Evolutionary conservation across 1,140 invertebrate genomes (phyloP), one percentile per base, ranked within the genome.

Genomic region (Protaetia brevitarsis): DNA sequence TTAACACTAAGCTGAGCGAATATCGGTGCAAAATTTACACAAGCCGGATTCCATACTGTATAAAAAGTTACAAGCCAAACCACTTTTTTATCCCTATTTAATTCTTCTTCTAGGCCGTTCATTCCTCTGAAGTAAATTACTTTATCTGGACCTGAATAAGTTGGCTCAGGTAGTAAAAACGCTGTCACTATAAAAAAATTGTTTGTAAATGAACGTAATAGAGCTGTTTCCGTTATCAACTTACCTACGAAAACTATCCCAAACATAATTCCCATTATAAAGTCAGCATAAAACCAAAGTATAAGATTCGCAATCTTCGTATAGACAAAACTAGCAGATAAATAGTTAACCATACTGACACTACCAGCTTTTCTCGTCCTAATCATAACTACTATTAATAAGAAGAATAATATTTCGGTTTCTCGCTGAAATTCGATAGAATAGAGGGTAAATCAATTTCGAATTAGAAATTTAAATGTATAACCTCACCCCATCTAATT

Each of bases 1-100:
- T 92, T 88, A 2, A 87, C 86, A 2, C 94, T 96, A 1, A 97
- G 78, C 76, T 95, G 87, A 0, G 94, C 85, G 79, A 96, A 99
- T 21, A 94, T 84, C 0, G 95, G 91, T 0, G 96, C 94, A 79
- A 99, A 94, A 75, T 90, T 94, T 0, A 95, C 92, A 76, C 96
- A 98, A 19, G 89, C 87, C 37, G 96, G 95, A 78, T 95, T 97
- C 97, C 97, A 99, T 0, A 92, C 92, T 0, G 96, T 93, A 77
- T 97, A 99, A 79, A 99, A 96, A 67, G 92, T 88, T 6, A 99
- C 84, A 0, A 99, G 66, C 96, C 97, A 99, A 11, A 83, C 85
- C 0, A 88, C 80, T 68, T 85, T 82, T 69, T 88, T 92, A 71
- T 92, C 88, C 7, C 84, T 80, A 23, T 86, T 82, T 30, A 91